Base-by-base conservation (phyloP, 2,113 vertebrate species). In the Melierax canorus region DNA sequence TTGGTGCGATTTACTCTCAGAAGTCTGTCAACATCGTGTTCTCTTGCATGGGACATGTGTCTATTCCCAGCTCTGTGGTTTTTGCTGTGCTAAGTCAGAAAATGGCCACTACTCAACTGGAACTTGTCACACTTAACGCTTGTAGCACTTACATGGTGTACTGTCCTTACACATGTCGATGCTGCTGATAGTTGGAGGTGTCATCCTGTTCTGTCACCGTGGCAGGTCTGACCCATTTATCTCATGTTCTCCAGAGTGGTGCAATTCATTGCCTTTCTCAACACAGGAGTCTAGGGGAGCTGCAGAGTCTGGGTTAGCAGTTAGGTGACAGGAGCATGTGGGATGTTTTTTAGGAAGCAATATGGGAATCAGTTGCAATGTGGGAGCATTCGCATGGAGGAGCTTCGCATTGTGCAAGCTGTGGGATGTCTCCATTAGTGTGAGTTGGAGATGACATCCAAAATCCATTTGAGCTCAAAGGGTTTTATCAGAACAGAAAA, bases 401-500 rank as follows among this genome's bases (percentile, higher is more conserved):
- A 79, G 23, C 41, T 76, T 79, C 1, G 3, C 36, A 12, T 45
- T 71, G 51, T 43, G 58, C 2, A 5, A 85, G 14, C 43, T 73
- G 30, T 50, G 55, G 34, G 34, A 67, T 62, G 19, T 67, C 86
- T 67, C 26, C 11, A 6, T 27, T 50, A 39, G 30, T 19, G 34
- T 80, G 68, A 78, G 17, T 78, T 66, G 38, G 51, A 87, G 62
- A 41, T 8, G 15, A 62, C 46, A 46, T 38, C 46, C 29, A 74
- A 71, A 88, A 93, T 58, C 34, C 29, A 30, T 51, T 83, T 60
- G 27, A 86, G 36, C 26, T 71, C 41, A 48, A 56, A 30, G 10
- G 66, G 11, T 38, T 91, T 85, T 85, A 72, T 80, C 15, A 15
- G 80, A 85, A 92, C 82, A 86, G 71, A 95, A 97, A 95, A 75